Base-by-base conservation (phyloP, 1,140 invertebrate species). In the Archivesica marissinica region DNA sequence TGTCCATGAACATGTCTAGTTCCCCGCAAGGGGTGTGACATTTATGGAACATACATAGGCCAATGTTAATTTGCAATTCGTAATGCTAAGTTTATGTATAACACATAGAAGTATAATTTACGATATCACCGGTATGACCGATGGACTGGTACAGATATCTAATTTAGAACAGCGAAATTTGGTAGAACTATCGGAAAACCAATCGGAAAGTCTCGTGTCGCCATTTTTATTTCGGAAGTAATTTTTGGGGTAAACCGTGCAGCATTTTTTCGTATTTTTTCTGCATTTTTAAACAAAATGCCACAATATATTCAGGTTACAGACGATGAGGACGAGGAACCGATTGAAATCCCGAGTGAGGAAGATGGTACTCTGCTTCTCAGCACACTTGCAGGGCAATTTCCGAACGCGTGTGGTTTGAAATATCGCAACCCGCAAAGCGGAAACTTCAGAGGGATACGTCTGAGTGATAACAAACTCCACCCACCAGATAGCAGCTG, bases 321-420 rank as follows among this genome's bases (percentile, higher is more conserved):
- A 44, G 98, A 99, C 84, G 97, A 98, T 89, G 97, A 98, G 94
- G 96, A 96, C 68, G 97, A 97, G 85, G 98, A 98, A 94, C 96
- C 97, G 0, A 97, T 99, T 76, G 98, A 99, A 94, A 95, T 99
- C 79, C 98, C 98, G 0, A 96, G 97, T 64, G 97, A 99, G 95
- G 96, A 97, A 88, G 97, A 98, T 94, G 96, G 96, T 75, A 97
- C 97, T 28, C 93, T 99, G 59, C 94, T 98, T 54, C 94, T 99
- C 87, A 97, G 97, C 59, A 99, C 98, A 3, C 94, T 99, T 70
- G 95, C 97, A 52, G 97, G 97, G 66, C 97, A 99, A 92, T 99
- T 98, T 95, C 98, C 98, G 64, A 97, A 97, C 85, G 97, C 98
- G 38, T 98, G 97, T 93, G 98, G 98, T 25, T 95, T 99, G 59